Base-by-base conservation (phyloP, 2,113 vertebrate genomes). In the Malaclemys terrapin region DNA sequence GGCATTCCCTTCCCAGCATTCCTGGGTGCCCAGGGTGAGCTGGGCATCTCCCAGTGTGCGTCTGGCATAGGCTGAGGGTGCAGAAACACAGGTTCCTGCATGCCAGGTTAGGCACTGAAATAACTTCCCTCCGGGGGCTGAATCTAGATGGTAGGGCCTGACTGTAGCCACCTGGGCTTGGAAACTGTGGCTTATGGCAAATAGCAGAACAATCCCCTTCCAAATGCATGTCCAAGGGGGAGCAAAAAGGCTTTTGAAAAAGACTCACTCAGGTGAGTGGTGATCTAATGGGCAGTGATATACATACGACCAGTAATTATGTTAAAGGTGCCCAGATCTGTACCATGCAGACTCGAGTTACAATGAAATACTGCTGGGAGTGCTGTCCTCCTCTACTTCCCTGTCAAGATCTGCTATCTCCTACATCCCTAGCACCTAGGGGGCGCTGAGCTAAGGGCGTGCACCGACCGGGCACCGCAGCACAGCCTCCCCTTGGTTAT, bases 101-200 rank as follows among this genome's bases (percentile, higher is more conserved):
- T 79, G 72, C 80, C 50, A 19, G 35, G 72, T 47, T 13, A 2
- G 80, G 82, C 19, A 3, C 27, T 5, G 35, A 38, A 75, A 5
- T 65, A 83, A 4, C 62, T 89, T 89, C 45, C 3, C 7, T 79
- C 5, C 7, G 56, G 52, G 62, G 85, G 29, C 80, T 50, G n/a
- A 27, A 35, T n/a, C 29, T 0, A 1, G 42, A 6, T 0, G 1
- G 69, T 29, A 31, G 69, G 19, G 22, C 12, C 62, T n/a, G 54
- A 0, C 0, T 31, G 45, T n/a, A 79, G 76, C 49, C 4, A 1
- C 2, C 1, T 1, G 57, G 47, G 72, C 6, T 16, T 78, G 0
- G 47, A 38, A 72, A 38, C 65, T 22, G 62, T 24, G 6, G n/a
- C 54, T 57, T 42, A 76, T 49, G n/a, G 38, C 72, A 42, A n/a